These are phyloP conservation scores for Formica aserva DNA, from an alignment of 2,888 invertebrate species.

Conservation along the genomic window DNA sequence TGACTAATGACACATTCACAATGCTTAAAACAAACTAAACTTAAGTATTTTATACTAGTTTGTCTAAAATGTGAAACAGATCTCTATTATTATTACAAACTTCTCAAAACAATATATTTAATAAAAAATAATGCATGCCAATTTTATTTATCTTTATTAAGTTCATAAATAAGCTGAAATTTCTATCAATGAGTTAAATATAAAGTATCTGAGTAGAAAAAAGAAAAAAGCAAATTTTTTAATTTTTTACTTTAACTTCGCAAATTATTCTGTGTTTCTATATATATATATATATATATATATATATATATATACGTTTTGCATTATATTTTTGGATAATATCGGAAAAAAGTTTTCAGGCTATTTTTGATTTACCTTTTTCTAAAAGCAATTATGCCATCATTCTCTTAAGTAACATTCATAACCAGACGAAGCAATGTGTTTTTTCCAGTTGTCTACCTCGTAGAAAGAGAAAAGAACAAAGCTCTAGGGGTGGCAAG, in stretches of 20 bases:
- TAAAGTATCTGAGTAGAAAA: neutral
- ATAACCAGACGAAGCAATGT: conserved; percentile 13
- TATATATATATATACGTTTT: too few species aligned
- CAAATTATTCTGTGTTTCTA: too few species aligned
- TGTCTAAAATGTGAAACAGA: neutral
- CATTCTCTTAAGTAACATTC: neutral
- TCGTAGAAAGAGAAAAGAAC: conserved; percentile 21
- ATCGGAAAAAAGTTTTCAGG: neutral
- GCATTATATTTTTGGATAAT: conserved; percentile 1
- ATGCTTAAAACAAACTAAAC: conserved; percentile 33
- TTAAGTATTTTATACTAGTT: neutral
- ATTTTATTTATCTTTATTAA: neutral
- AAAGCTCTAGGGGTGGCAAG: conserved; percentile 16
- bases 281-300: too few species aligned
- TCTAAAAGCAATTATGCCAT: conserved; percentile 7
- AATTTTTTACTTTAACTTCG: too few species aligned
- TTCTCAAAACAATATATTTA: neutral
- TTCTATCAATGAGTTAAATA: neutral
- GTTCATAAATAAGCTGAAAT: neutral
- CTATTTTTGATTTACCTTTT: neutral
- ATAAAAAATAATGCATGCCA: neutral
- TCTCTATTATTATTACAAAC: neutral
- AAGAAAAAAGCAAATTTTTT: neutral
- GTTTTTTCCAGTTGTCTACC: conserved; percentile 29
- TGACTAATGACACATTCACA: conserved; percentile 51